These are phyloP conservation scores for Melanerpes formicivorus DNA, from an alignment of 2,113 vertebrate species.

Conservation along the genomic window DNA sequence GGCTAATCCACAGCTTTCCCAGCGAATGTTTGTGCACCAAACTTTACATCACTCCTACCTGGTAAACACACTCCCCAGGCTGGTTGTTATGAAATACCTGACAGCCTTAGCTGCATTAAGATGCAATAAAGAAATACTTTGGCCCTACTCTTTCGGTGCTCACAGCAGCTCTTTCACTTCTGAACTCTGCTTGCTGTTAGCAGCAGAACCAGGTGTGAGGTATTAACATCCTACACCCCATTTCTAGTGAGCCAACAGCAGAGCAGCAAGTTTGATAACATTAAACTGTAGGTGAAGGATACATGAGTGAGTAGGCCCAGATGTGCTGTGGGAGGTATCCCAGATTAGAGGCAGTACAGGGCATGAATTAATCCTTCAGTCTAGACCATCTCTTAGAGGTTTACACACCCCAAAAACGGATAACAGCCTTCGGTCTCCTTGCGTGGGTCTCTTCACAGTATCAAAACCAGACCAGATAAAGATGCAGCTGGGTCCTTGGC, in stretches of 20 bases:
- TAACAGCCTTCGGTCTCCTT: neutral
- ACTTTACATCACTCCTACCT: neutral
- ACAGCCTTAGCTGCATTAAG: constrained; percentile 5
- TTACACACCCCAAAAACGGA: neutral
- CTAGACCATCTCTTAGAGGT: neutral
- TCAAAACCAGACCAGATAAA: neutral
- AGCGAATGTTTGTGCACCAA: neutral
- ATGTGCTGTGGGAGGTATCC: neutral
- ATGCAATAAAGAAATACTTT: neutral
- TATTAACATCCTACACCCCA: neutral
- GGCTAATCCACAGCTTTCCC: neutral
- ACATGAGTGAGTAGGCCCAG: neutral
- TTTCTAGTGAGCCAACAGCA: neutral
- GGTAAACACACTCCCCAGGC: constrained; percentile 23
- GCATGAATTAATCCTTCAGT: neutral
- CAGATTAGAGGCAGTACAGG: neutral
- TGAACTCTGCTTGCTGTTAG: neutral
- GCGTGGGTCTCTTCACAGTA: neutral
- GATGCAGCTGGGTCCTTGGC: neutral
- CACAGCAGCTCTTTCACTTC: neutral
- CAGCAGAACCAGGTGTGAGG: neutral
- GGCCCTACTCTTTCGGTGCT: neutral
- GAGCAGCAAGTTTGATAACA: neutral
- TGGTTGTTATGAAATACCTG: constrained; percentile 14
- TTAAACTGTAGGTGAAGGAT: neutral